A percentile compares a stretch with the other conserved stretches of the same genome.
Evolutionary conservation across 2,113 vertebrate species (phyloP).

Genomic region (Coryphaenoides rupestris): DNA sequence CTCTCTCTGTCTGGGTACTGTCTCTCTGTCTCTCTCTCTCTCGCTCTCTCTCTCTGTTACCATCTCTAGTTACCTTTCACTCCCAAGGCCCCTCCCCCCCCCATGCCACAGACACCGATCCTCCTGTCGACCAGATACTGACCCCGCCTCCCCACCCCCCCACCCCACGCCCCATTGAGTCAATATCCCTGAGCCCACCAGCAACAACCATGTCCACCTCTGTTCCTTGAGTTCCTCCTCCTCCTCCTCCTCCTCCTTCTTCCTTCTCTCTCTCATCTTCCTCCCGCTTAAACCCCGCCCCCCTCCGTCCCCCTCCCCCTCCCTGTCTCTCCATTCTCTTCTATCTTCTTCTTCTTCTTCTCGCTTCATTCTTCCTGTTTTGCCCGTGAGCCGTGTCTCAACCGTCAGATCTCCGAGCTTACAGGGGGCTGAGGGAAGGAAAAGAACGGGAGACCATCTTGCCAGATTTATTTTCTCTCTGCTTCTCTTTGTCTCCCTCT

Average conservation of each 20-base stretch:
- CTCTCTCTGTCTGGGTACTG: neutral
- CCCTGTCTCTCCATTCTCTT: slow-evolving; percentile 46
- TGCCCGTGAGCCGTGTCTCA: too few species aligned
- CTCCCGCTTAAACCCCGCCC: slow-evolving; percentile 21
- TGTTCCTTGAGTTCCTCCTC: slow-evolving; percentile 26
- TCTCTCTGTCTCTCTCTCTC: slow-evolving; percentile 33
- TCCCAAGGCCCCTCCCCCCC: neutral
- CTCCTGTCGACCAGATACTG: neutral
- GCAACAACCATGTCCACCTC: slow-evolving; percentile 9
- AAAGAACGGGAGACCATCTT: too few species aligned
- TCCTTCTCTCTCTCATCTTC: slow-evolving; percentile 14
- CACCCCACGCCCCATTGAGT: neutral
- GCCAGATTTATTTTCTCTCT: neutral
- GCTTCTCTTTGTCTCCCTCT: neutral
- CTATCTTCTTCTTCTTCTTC: too few species aligned
- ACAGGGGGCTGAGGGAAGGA: too few species aligned
- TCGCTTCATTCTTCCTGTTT: too few species aligned
- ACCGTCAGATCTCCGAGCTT: too few species aligned
- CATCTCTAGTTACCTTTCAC: slow-evolving; percentile 32
- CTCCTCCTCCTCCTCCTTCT: slow-evolving; percentile 19
- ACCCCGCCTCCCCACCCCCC: too few species aligned
- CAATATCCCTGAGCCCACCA: neutral
- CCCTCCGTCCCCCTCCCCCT: slow-evolving; percentile 22
- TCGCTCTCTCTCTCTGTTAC: neutral
- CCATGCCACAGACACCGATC: neutral